phyloP scores from a whole-genome alignment of 2,113 vertebrate species.

The Helogale parvula region DNA sequence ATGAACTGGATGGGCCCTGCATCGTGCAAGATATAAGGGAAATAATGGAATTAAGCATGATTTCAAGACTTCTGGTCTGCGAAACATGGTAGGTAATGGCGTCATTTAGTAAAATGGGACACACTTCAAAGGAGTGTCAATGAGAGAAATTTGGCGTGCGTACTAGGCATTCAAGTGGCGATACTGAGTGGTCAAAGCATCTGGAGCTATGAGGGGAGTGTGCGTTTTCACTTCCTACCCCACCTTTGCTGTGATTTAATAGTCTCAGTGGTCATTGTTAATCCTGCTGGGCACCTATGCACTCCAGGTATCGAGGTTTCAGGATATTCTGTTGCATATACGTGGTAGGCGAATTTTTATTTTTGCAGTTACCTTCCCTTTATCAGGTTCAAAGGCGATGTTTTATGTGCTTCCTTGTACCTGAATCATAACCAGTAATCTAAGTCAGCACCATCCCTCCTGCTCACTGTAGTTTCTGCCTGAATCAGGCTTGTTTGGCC shows the following conservation, averaged over 20 bases:
- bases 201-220: accelerated
- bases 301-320: no score
- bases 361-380: neutral
- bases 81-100: neutral
- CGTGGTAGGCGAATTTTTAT: neutral
- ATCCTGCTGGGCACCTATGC: neutral
- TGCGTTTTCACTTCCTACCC: neutral
- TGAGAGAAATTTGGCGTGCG: neutral
- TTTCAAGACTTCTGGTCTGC: neutral
- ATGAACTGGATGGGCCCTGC: neutral
- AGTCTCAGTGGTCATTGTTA: no score
- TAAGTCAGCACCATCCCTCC: neutral
- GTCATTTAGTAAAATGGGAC: neutral
- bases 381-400: neutral
- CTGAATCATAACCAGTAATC: neutral
- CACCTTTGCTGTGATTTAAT: neutral
- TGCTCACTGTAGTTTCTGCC: neutral
- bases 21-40: accelerated
- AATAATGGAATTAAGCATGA: neutral
- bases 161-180: neutral
- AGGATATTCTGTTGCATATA: neutral
- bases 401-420: neutral
- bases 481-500: neutral
- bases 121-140: neutral
- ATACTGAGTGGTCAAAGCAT: neutral